Evolutionary conservation across 2,797 vertebrate genomes (phyloP).

Genomic region (Gobio occitaniae): DNA sequence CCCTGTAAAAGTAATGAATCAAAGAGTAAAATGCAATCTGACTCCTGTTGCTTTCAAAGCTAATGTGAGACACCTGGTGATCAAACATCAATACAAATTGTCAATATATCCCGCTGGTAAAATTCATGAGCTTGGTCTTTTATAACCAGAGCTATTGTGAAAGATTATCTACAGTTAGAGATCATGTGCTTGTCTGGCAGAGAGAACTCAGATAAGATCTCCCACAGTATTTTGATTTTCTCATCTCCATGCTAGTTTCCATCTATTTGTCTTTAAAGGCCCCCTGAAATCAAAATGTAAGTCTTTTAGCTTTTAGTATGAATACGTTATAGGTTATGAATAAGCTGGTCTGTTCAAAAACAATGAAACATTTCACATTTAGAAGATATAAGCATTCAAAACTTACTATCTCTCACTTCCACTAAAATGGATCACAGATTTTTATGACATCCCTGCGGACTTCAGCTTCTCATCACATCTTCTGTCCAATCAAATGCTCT

Average conservation of each 20-base stretch:
- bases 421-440: too few species aligned
- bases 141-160: constrained; percentile 1
- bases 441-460: too few species aligned
- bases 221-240: neutral
- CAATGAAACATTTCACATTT: too few species aligned
- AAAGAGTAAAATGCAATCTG: neutral
- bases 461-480: too few species aligned
- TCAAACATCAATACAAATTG: constrained; percentile 37
- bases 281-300: too few species aligned
- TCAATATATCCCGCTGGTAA: constrained; percentile 1
- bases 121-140: constrained; percentile 14
- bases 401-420: too few species aligned
- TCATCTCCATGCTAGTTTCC: too few species aligned
- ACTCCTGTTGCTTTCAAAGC: constrained; percentile 26
- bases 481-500: too few species aligned
- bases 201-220: neutral
- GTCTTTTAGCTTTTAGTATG: too few species aligned
- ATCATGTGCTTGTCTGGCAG: neutral
- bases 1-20: neutral
- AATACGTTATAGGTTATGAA: too few species aligned
- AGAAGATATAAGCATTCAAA: too few species aligned
- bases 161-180: neutral
- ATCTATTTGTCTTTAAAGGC: neutral
- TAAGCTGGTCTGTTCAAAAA: too few species aligned
- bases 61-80: constrained; percentile 21